A percentile compares a stretch with the other conserved stretches of the same genome.
These are phyloP conservation scores for Aplysina aerophoba DNA, from an alignment of 37 sponge, comb jelly and placozoan genomes.

Conservation along the genomic window DNA sequence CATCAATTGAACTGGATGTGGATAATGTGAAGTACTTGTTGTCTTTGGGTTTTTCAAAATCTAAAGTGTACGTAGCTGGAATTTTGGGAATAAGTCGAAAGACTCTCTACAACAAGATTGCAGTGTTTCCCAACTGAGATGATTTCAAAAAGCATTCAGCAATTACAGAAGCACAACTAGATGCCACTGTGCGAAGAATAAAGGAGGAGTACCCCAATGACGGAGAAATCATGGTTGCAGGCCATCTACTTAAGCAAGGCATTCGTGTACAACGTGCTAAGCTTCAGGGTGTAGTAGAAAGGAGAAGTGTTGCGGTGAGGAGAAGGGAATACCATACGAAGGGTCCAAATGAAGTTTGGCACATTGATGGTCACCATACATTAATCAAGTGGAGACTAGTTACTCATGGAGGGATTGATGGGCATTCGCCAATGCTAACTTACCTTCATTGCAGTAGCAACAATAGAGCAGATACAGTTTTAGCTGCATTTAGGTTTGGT, in stretches of 20 bases:
- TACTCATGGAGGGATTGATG: too few species aligned
- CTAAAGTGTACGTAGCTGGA: too few species aligned
- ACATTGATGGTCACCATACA: background rate
- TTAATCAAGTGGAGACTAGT: background rate
- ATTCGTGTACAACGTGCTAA: background rate
- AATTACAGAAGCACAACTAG: background rate
- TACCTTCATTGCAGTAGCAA: background rate
- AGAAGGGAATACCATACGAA: too few species aligned
- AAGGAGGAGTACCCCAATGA: conserved; percentile 26
- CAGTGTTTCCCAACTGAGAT: background rate
- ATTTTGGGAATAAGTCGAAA: conserved; percentile 1
- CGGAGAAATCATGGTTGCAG: conserved; percentile 29
- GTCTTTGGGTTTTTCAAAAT: too few species aligned
- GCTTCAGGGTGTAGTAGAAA: background rate
- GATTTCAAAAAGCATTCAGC: background rate
- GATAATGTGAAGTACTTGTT: too few species aligned
- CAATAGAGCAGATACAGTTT: too few species aligned
- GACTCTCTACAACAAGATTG: background rate
- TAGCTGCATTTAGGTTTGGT: too few species aligned
- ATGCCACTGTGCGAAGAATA: background rate
- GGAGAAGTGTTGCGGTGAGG: too few species aligned
- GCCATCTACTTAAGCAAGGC: conserved; percentile 6
- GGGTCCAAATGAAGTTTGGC: too few species aligned
- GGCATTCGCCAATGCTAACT: too few species aligned
- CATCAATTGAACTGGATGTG: too few species aligned